These are phyloP conservation scores for Volucella inflata DNA, from an alignment of 2,888 invertebrate species.

Conservation along the genomic window DNA sequence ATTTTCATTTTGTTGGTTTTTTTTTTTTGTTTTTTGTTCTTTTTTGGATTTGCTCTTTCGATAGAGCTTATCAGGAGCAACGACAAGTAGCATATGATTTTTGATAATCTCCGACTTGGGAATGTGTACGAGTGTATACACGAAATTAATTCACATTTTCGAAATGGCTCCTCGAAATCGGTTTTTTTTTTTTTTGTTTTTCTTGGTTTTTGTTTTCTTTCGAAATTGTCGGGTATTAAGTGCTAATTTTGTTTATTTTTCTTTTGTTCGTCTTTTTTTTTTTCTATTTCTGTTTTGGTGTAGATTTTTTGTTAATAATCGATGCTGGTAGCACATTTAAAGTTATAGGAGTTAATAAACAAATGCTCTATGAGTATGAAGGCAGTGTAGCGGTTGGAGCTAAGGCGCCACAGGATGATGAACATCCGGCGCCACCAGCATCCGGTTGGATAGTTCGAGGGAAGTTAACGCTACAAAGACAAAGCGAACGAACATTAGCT, in stretches of 20 bases:
- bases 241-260: conserved; percentile 36
- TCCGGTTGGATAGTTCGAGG: conserved; percentile 83
- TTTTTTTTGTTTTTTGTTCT: background rate
- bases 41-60: conserved; percentile 41
- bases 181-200: conserved; percentile 10
- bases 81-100: conserved; percentile 44
- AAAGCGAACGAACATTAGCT: conserved; percentile 80
- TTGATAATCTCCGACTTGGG: conserved; percentile 48
- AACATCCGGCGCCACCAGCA: conserved; percentile 81
- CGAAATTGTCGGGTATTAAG: conserved; percentile 46
- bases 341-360: conserved; percentile 82
- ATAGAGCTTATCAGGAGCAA: conserved; percentile 64
- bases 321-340: conserved; percentile 81
- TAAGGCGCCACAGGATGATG: conserved; percentile 82
- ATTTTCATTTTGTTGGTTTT: background rate
- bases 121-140: conserved; percentile 42
- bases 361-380: conserved; percentile 83
- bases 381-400: conserved; percentile 83
- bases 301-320: conserved; percentile 78
- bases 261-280: conserved; percentile 7
- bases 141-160: conserved; percentile 57
- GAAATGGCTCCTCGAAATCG: conserved; percentile 56
- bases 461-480: conserved; percentile 82
- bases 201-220: conserved; percentile 12
- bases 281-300: conserved; percentile 37